These are phyloP conservation scores for Paralichthys olivaceus DNA, from an alignment of 2,113 vertebrate species.

Conservation along the genomic window DNA sequence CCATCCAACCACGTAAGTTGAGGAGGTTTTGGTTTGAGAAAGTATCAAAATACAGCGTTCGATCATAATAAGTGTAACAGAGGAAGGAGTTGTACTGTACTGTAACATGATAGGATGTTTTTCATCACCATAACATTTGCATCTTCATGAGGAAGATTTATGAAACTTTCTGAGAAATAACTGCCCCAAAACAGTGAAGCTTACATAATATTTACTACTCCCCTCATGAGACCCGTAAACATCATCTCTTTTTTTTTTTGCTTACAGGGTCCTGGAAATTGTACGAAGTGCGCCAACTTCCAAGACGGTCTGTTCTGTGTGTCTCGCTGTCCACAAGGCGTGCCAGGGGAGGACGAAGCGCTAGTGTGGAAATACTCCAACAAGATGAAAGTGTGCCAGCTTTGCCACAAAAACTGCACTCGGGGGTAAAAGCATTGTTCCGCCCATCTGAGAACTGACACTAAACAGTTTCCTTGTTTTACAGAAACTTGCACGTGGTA, in stretches of 20 bases:
- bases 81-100: background rate
- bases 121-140: slow-evolving; percentile 27
- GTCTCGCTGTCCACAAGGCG: slow-evolving; percentile 87
- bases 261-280: slow-evolving; percentile 88
- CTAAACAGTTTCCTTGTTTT: background rate
- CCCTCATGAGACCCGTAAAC: slow-evolving; percentile 40
- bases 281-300: slow-evolving; percentile 89
- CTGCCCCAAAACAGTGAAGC: slow-evolving; percentile 27
- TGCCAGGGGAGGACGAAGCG: slow-evolving; percentile 88
- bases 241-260: slow-evolving; percentile 15
- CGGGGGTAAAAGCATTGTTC: slow-evolving; percentile 86
- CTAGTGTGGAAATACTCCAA: slow-evolving; percentile 93
- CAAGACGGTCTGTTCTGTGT: slow-evolving; percentile 93
- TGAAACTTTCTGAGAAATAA: slow-evolving; percentile 29
- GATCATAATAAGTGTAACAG: slow-evolving; percentile 8
- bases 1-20: background rate
- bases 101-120: background rate
- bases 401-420: slow-evolving; percentile 94
- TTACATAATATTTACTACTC: slow-evolving; percentile 38
- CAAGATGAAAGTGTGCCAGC: slow-evolving; percentile 84
- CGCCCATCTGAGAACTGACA: slow-evolving; percentile 8
- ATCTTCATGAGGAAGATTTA: slow-evolving; percentile 16
- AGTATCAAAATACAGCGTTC: slow-evolving; percentile 3
- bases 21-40: background rate
- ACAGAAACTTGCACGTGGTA: slow-evolving; percentile 30